Evolutionary conservation across 2,888 invertebrate species (phyloP), one percentile per base, ranked within the genome.

Genomic region (Morinoia aosen): DNA sequence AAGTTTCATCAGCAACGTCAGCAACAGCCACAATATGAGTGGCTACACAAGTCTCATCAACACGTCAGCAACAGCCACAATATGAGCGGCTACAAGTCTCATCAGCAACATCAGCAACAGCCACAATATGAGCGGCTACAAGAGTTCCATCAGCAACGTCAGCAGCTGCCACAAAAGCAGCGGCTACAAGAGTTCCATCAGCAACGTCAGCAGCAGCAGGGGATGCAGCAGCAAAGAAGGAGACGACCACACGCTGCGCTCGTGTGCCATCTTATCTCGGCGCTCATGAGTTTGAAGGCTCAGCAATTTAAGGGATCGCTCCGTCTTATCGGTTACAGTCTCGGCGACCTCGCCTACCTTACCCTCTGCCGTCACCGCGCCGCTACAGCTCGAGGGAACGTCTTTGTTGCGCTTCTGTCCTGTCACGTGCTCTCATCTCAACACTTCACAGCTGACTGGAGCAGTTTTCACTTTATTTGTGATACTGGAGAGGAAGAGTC

Each of bases 221-320:
- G 19, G 19, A 61, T 12, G 19, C 61, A 61, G 19, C 61, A 76
- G 33, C 33, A 33, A 76, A 76, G 76, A 16, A 10, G 25, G 76
- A 76, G 76, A 33, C 16, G 76, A 40, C 90, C 90, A 19, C 90
- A 90, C 48, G 90, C 19, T 40, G 76, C 25, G 76, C 39, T 12
- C 90, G 90, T 12, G 93, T 93, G 33, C 33, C 57, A 93, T 93
- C 93, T 93, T 93, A 93, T 93, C 93, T 14, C 56, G 58, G 33
- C 93, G 93, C 93, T 93, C 93, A 93, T 93, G 93, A 93, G 93
- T 93, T 93, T 93, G 93, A 93, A 93, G 93, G 93, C 58, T 57
- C 93, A 57, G 93, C 93, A 93, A 93, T 93, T 93, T 93, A 93
- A 91, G 57, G 93, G 93, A 93, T 93, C 93, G 93, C 93, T 93